Conservation (phyloP, 2,888 invertebrate species). For the Trichopria drosophilae region DNA sequence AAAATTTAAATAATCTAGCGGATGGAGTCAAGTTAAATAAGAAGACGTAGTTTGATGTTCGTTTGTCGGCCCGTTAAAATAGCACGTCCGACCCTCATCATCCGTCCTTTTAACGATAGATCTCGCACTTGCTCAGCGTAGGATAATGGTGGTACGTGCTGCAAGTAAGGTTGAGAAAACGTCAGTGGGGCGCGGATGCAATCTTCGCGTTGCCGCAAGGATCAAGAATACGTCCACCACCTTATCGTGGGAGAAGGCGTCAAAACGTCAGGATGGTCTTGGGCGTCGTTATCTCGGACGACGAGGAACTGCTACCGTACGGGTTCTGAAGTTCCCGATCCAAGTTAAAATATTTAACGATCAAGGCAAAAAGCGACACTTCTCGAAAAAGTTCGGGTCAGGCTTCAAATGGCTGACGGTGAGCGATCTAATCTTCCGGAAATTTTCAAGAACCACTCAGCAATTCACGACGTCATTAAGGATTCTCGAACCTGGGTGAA, state of each 20-base stretch:
- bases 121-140: constrained; percentile 11
- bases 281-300: too few relatives aligned
- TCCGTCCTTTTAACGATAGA: constrained; percentile 24
- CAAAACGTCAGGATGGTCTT: too few relatives aligned
- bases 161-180: constrained; percentile 23
- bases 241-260: too few relatives aligned
- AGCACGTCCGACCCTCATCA: constrained; percentile 31
- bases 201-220: constrained; percentile 25
- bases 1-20: too few relatives aligned
- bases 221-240: too few relatives aligned
- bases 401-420: constrained; percentile 23
- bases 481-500: constrained; percentile 26
- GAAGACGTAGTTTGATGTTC: constrained; percentile 17
- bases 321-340: too few relatives aligned
- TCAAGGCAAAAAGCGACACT: too few relatives aligned
- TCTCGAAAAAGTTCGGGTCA: too few relatives aligned
- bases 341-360: too few relatives aligned
- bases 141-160: constrained; percentile 21
- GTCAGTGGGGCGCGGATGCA: constrained; percentile 26
- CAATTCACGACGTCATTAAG: constrained; percentile 29
- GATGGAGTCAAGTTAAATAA: background rate
- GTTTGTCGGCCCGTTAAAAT: constrained; percentile 29
- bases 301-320: too few relatives aligned
- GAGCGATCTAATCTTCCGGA: constrained; percentile 30
- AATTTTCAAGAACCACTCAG: constrained; percentile 24